A percentile compares a stretch with the other conserved stretches of the same genome.
These are phyloP conservation scores for Agrotis ipsilon DNA, from an alignment of 2,888 invertebrate species.

Conservation along the genomic window DNA sequence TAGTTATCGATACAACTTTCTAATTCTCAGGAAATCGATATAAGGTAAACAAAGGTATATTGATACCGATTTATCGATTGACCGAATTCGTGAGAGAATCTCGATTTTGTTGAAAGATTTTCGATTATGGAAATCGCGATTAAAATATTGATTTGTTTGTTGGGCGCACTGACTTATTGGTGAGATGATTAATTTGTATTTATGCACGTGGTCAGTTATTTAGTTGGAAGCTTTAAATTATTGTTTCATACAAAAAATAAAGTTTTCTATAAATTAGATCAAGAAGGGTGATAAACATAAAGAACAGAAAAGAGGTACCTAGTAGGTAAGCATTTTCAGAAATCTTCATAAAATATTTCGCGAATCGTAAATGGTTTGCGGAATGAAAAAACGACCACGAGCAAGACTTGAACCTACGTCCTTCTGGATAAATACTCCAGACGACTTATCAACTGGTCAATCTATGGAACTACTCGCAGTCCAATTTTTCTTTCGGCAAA, in stretches of 20 bases:
- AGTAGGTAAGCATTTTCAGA: too few species aligned
- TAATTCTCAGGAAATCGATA: constrained; percentile 69
- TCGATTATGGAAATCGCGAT: constrained; percentile 47
- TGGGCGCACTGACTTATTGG: constrained; percentile 14
- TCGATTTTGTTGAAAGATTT: constrained; percentile 52
- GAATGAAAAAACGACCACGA: too few species aligned
- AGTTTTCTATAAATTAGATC: neutral
- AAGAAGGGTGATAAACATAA: neutral
- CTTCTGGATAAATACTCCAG: too few species aligned
- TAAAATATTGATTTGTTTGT: constrained; percentile 41
- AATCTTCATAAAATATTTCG: too few species aligned
- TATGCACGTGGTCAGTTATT: neutral
- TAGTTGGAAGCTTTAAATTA: too few species aligned
- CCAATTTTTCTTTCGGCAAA: too few species aligned
- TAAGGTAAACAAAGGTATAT: constrained; percentile 71
- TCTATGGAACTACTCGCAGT: too few species aligned
- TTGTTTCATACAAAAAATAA: neutral
- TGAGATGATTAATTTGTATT: constrained; percentile 15
- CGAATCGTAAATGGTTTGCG: too few species aligned
- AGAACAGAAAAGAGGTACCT: neutral
- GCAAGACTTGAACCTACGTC: too few species aligned
- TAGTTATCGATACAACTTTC: constrained; percentile 65
- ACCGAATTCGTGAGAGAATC: constrained; percentile 65
- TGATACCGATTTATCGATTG: constrained; percentile 63
- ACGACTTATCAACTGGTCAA: too few species aligned